Percentiles rank a stretch among this genome's conserved stretches.
These are phyloP conservation scores for Tetraneura akinire DNA, from an alignment of 1,140 invertebrate genomes.

Conservation along the genomic window DNA sequence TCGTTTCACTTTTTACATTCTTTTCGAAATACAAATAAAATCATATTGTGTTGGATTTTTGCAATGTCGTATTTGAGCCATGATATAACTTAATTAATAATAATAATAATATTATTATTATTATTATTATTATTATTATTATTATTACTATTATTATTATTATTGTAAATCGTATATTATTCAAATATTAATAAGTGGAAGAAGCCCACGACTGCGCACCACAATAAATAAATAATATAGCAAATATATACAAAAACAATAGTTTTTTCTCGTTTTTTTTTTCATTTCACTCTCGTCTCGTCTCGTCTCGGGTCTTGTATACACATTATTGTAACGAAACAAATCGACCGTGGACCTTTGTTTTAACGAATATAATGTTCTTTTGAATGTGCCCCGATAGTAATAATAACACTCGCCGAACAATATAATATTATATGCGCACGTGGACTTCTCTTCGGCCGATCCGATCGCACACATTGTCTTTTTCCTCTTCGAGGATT, in stretches of 20 bases:
- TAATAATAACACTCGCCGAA: background rate
- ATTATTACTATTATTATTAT: too few relatives aligned
- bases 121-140: too few relatives aligned
- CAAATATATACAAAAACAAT: constrained; percentile 1
- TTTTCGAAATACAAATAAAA: too few relatives aligned
- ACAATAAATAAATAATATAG: background rate
- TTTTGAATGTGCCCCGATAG: background rate
- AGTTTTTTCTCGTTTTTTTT: background rate
- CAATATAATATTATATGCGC: background rate
- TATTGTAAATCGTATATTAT: background rate
- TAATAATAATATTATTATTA: too few relatives aligned
- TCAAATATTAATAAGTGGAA: background rate
- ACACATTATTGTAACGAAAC: background rate
- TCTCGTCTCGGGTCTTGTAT: too few relatives aligned
- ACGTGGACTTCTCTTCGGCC: background rate
- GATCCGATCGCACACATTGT: background rate
- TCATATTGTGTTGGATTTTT: too few relatives aligned
- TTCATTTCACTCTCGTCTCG: background rate
- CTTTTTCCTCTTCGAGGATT: background rate
- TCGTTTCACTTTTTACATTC: too few relatives aligned
- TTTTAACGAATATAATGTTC: background rate
- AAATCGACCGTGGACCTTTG: background rate
- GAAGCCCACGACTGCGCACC: background rate
- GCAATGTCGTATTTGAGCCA: background rate
- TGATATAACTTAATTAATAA: too few relatives aligned